phyloP scores from a whole-genome alignment of 2,888 invertebrate genomes.

The Drosophila neoperkinsi region DNA sequence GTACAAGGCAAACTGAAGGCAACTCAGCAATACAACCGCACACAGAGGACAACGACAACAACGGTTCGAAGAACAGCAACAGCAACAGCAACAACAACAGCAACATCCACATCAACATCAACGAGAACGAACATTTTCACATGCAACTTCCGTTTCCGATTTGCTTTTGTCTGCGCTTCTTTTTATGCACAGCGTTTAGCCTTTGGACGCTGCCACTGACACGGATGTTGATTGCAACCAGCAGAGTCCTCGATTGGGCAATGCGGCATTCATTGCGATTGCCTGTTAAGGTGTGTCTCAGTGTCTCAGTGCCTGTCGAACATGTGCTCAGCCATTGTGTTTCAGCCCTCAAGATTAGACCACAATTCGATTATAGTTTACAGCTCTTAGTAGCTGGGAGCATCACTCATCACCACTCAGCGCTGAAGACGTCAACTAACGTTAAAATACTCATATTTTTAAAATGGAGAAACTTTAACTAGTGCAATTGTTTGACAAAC shows the following conservation, averaged over 20 bases:
- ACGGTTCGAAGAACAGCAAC: constrained; percentile 19
- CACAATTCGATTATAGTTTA: constrained; percentile 12
- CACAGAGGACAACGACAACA: constrained; percentile 23
- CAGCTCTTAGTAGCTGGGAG: not conserved
- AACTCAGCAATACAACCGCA: constrained; percentile 62
- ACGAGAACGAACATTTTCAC: constrained; percentile 60
- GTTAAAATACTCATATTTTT: not conserved
- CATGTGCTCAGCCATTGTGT: constrained; percentile 48
- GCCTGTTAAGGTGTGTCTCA: constrained; percentile 44
- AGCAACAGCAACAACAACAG: constrained; percentile 21
- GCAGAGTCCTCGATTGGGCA: constrained; percentile 23
- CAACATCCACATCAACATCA: constrained; percentile 22
- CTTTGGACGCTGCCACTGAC: constrained; percentile 69
- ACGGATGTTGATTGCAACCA: constrained; percentile 70
- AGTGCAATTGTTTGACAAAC: not conserved
- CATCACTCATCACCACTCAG: not conserved
- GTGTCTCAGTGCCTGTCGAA: constrained; percentile 35
- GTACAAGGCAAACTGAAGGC: constrained; percentile 57
- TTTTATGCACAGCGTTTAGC: constrained; percentile 55
- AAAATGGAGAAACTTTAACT: not conserved
- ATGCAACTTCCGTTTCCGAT: constrained; percentile 80
- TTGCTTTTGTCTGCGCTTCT: constrained; percentile 62
- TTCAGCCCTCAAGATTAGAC: constrained; percentile 4
- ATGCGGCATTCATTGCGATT: constrained; percentile 4
- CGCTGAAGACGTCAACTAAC: too few relatives aligned